phyloP scores from a whole-genome alignment of 2,113 vertebrate species.

The Cyrtonyx montezumae region DNA sequence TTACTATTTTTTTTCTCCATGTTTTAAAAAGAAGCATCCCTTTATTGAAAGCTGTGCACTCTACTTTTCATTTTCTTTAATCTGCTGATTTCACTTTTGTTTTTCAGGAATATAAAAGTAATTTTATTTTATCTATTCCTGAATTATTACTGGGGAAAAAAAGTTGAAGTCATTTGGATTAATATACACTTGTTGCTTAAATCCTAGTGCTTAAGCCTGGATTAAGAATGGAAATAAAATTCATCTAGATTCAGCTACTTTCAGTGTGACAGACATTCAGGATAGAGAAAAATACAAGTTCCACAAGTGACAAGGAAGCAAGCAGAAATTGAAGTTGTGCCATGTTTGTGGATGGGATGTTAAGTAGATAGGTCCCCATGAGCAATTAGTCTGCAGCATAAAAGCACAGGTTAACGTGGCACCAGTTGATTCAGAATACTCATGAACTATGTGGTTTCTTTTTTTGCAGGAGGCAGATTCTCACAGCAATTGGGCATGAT shows the following conservation, averaged over 20 bases:
- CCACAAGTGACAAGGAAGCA: not conserved
- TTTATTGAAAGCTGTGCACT: not conserved
- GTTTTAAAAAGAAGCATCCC: not conserved
- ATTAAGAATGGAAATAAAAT: not conserved
- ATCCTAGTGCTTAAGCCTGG: not conserved
- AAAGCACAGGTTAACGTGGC: not conserved
- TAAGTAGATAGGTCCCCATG: not conserved
- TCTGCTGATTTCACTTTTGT: not conserved
- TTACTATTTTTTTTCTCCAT: not conserved
- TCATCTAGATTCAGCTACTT: not conserved
- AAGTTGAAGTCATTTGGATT: not conserved
- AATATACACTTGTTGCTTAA: not conserved
- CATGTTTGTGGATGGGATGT: not conserved
- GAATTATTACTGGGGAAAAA: not conserved
- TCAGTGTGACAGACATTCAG: not conserved
- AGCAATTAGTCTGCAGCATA: not conserved
- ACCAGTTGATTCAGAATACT: not conserved
- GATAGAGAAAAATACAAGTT: not conserved
- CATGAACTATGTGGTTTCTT: fast-evolving
- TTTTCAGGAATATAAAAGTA: not conserved
- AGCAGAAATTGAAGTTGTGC: not conserved
- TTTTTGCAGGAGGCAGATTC: not conserved
- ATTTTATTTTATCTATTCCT: not conserved
- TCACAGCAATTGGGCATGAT: not conserved
- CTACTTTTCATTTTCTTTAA: not conserved